These are phyloP conservation scores for Diachasma alloeum DNA, from an alignment of 1,140 invertebrate genomes.

Conservation along the genomic window DNA sequence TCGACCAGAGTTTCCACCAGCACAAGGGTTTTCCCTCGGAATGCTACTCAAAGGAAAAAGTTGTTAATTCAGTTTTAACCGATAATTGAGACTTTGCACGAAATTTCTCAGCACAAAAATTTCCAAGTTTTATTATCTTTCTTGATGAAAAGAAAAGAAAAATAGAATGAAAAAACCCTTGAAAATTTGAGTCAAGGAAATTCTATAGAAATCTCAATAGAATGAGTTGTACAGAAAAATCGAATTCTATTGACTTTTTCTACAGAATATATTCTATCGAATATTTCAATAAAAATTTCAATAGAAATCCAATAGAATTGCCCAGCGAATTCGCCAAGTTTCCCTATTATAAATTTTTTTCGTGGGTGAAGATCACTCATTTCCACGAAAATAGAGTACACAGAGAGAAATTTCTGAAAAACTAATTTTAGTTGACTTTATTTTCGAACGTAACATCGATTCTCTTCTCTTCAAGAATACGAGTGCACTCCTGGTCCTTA, in stretches of 20 bases:
- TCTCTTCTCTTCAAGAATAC: slow-evolving; percentile 1
- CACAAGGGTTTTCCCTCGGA: slow-evolving; percentile 42
- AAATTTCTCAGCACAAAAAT: slow-evolving; percentile 11
- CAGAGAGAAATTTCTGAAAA: not conserved
- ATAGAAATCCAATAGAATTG: no score
- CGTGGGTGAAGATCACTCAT: no score
- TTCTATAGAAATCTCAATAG: no score
- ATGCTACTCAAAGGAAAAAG: slow-evolving; percentile 6
- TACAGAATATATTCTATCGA: no score
- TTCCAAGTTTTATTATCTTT: not conserved
- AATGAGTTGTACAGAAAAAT: no score
- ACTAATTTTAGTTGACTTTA: not conserved
- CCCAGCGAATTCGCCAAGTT: no score
- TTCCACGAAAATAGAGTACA: no score
- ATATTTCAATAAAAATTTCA: no score
- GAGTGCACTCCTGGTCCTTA: slow-evolving; percentile 44
- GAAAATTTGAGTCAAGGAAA: no score
- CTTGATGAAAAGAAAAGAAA: no score
- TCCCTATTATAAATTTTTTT: not conserved
- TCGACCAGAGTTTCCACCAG: slow-evolving; percentile 19
- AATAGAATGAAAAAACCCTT: no score
- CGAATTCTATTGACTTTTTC: no score
- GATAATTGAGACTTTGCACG: not conserved
- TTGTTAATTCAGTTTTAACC: not conserved
- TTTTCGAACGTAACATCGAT: not conserved